Evolutionary conservation across 2,888 invertebrate species (phyloP), one percentile per base, ranked within the genome.

Genomic region (Sinohyriopsis cumingii): DNA sequence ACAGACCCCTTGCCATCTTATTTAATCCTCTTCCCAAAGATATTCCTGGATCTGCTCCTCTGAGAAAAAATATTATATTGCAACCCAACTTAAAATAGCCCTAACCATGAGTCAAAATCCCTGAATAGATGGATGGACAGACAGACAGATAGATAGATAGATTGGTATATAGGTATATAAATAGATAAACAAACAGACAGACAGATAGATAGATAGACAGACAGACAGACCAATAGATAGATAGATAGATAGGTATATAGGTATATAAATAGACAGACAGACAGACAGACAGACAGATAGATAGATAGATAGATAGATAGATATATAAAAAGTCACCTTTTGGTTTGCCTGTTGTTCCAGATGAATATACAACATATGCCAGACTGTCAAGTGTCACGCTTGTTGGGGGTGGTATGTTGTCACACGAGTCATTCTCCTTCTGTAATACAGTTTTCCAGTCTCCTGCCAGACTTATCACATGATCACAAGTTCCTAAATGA

Each of bases 331-430:
- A 33, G 64, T 65, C 73, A 88, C 90, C 91, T 85, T 91, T 91
- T 7, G 91, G 91, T 78, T 89, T 89, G 3, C 91, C 91, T 5
- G 91, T 91, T 15, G 91, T 91, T 3, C 91, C 91, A 7, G 90
- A 90, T 0, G 90, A 89, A 76, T 91, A 91, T 12, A 90, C 90
- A 63, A 89, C 81, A 78, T 90, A 91, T 25, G 90, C 91, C 62
- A 90, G 75, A 73, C 86, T 88, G 71, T 90, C 90, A 67, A 89
- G 72, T 9, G 79, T 76, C 22, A 81, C 67, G 0, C 68, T 65
- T 0, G 72, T 73, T 5, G 73, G 59, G 15, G 75, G 28, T 9
- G 61, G 68, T 5, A 68, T 56, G 55, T 73, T 12, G 67, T 67
- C 56, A 59, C 65, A n/a, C 19, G 65, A 28, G 54, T 76, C 54